Conservation (phyloP, 1,140 invertebrate species). For the Cylas formicarius region DNA sequence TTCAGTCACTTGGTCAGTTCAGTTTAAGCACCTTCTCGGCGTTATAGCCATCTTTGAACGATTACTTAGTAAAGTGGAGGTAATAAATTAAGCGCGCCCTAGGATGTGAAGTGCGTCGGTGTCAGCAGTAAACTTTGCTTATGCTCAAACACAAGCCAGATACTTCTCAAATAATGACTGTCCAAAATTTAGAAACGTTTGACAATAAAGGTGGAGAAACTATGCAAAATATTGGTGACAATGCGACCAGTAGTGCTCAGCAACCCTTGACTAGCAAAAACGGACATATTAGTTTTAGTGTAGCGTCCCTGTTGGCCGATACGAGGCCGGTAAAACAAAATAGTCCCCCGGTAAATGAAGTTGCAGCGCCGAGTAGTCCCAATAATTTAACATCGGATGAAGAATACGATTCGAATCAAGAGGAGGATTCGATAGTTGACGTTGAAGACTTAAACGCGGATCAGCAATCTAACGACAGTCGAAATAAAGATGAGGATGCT, state of each 20-base stretch:
- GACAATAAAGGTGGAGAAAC: conserved; percentile 35
- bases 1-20: conserved; percentile 29
- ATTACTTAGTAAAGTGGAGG: conserved; percentile 3
- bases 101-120: conserved; percentile 14
- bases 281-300: conserved; percentile 57
- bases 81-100: conserved; percentile 1
- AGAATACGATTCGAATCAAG: conserved; percentile 58
- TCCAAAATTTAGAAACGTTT: conserved; percentile 38
- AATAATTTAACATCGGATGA: conserved; percentile 50
- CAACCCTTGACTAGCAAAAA: conserved; percentile 38
- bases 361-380: conserved; percentile 41
- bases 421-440: conserved; percentile 60
- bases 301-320: conserved; percentile 58
- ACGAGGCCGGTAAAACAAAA: conserved; percentile 50
- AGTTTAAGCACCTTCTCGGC: conserved; percentile 22
- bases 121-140: conserved; percentile 10
- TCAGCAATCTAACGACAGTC: conserved; percentile 25
- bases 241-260: conserved; percentile 37
- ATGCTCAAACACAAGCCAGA: conserved; percentile 37
- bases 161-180: conserved; percentile 41
- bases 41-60: conserved; percentile 19
- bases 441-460: conserved; percentile 58
- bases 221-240: conserved; percentile 45
- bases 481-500: conserved; percentile 24
- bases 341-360: conserved; percentile 36